These are phyloP conservation scores for Nasalis larvatus DNA, from an alignment of 2,113 vertebrate genomes.

Conservation along the genomic window DNA sequence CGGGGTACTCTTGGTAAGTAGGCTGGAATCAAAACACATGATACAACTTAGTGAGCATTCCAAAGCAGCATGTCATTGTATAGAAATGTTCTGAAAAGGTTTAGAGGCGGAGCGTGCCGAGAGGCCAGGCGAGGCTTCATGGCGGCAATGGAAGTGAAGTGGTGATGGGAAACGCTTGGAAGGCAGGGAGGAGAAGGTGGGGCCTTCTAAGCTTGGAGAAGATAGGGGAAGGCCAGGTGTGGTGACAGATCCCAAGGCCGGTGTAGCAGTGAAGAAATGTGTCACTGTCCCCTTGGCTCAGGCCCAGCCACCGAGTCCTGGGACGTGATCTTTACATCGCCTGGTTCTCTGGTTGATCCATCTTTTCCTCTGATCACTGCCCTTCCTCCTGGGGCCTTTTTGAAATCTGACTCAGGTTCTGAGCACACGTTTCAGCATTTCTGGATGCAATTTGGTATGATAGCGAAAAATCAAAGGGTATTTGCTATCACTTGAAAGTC, in stretches of 20 bases:
- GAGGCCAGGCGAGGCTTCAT: background rate
- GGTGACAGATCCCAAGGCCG: background rate
- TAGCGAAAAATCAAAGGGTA: slow-evolving; percentile 35
- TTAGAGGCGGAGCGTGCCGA: background rate
- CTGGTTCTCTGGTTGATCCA: background rate
- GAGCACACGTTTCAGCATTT: background rate
- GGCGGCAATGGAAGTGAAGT: background rate
- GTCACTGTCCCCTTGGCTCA: rapidly evolving
- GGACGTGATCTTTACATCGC: background rate
- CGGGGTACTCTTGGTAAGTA: background rate
- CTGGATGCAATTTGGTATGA: slow-evolving; percentile 67
- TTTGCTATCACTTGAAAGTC: slow-evolving; percentile 61
- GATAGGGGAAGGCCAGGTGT: too few relatives aligned
- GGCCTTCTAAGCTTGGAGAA: rapidly evolving
- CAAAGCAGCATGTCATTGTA: background rate
- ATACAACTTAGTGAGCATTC: background rate
- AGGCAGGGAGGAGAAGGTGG: background rate
- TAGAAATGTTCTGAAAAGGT: background rate
- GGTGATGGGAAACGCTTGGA: background rate
- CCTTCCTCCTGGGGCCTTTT: slow-evolving; percentile 47
- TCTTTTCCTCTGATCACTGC: background rate
- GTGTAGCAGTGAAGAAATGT: rapidly evolving
- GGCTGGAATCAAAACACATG: background rate
- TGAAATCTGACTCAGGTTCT: slow-evolving; percentile 60
- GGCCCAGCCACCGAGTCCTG: background rate